These are phyloP conservation scores for Sceloporus tristichus DNA, from an alignment of 2,113 vertebrate genomes.

Conservation along the genomic window DNA sequence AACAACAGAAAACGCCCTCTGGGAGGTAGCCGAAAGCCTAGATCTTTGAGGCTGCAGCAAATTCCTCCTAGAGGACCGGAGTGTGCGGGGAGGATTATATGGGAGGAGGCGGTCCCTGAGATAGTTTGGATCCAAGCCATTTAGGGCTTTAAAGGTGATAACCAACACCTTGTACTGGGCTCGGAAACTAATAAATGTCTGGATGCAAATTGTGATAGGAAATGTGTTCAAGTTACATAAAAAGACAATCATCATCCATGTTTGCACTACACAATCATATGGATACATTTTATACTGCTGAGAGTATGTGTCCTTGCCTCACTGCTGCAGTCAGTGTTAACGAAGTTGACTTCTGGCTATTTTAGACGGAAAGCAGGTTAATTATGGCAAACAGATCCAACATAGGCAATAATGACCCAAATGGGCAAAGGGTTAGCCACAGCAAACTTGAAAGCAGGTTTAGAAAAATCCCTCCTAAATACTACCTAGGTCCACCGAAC, in stretches of 20 bases:
- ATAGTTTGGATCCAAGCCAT: too few relatives aligned
- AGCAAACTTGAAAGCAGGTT: conserved; percentile 27
- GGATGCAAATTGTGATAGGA: background rate
- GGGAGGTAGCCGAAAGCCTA: too few relatives aligned
- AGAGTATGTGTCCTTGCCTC: background rate
- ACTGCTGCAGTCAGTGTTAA: too few relatives aligned
- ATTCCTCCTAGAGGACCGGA: too few relatives aligned
- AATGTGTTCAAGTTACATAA: background rate
- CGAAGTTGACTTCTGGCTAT: too few relatives aligned
- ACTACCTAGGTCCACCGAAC: conserved; percentile 41
- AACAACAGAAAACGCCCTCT: too few relatives aligned
- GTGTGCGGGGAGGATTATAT: too few relatives aligned
- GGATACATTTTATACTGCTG: background rate
- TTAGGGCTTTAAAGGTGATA: too few relatives aligned
- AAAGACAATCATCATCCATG: background rate
- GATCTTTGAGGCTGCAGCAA: too few relatives aligned
- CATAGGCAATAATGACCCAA: background rate
- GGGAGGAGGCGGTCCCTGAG: too few relatives aligned
- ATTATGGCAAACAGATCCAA: background rate
- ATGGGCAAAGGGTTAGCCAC: background rate
- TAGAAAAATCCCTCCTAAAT: conserved; percentile 68
- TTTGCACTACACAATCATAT: background rate
- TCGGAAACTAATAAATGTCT: background rate
- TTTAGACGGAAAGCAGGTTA: too few relatives aligned
- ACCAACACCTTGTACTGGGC: too few relatives aligned